Conservation (phyloP, 2,113 vertebrate species). For the Rafetus swinhoei region DNA sequence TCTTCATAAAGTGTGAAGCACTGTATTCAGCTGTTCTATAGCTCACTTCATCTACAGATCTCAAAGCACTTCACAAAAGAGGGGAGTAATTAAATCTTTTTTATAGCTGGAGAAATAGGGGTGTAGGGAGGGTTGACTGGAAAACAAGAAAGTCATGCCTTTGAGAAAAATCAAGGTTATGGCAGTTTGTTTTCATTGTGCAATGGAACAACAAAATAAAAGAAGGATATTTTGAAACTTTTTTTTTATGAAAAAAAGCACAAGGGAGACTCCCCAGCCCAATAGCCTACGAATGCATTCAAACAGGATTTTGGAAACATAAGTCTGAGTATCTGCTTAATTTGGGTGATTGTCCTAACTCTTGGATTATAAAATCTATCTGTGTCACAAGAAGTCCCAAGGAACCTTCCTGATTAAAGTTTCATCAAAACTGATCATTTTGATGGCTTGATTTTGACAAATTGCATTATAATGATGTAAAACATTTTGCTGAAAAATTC, state of each 20-base stretch:
- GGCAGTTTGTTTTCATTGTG: not conserved
- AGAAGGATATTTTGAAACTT: not conserved
- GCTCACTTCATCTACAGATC: not conserved
- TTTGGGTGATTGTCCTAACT: not conserved
- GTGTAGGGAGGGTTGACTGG: accelerated
- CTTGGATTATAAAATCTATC: not conserved
- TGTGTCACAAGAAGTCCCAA: not conserved
- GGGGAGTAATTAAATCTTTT: not conserved
- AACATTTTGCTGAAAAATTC: not conserved
- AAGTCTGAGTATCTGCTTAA: not conserved
- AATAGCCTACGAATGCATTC: not conserved
- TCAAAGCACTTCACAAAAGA: not conserved
- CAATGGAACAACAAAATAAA: not conserved
- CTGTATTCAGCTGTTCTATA: not conserved
- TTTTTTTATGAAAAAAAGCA: not conserved
- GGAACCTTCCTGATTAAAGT: not conserved
- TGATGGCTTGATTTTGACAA: not conserved
- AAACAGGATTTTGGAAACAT: not conserved
- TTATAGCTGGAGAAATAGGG: not conserved
- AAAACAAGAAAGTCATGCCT: not conserved
- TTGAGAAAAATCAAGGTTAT: not conserved
- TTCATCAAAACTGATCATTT: not conserved
- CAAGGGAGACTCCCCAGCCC: not conserved
- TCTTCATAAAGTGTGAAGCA: constrained; percentile 10
- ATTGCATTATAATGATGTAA: not conserved